phyloP scores from a whole-genome alignment of 1,140 invertebrate species.

The Venustaconcha ellipsiformis region DNA sequence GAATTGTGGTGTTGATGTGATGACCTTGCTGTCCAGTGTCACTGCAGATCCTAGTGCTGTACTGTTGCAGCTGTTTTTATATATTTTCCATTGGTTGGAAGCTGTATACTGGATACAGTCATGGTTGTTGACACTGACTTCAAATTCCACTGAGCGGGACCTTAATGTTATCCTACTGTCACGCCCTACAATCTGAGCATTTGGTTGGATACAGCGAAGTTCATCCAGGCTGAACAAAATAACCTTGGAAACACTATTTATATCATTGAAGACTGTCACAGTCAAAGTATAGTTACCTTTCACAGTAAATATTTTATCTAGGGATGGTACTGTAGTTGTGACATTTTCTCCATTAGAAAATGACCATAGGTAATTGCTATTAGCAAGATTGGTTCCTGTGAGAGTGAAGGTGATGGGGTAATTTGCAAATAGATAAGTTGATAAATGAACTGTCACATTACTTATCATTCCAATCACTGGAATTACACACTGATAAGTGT shows the following conservation, averaged over 20 bases:
- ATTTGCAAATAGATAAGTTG: conserved; percentile 29
- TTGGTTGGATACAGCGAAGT: conserved; percentile 42
- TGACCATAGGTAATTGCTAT: conserved; percentile 42
- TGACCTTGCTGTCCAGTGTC: conserved; percentile 16
- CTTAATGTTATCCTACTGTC: conserved; percentile 23
- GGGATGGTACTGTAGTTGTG: conserved; percentile 14
- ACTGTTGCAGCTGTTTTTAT: conserved; percentile 26
- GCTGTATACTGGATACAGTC: conserved; percentile 46
- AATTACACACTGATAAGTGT: conserved; percentile 17
- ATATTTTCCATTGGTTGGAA: conserved; percentile 46
- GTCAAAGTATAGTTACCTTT: conserved; percentile 31
- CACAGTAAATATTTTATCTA: conserved; percentile 30
- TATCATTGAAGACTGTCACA: conserved; percentile 38
- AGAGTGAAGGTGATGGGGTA: conserved; percentile 41
- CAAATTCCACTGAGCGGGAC: conserved; percentile 41
- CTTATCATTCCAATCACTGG: conserved; percentile 37
- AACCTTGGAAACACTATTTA: conserved; percentile 25
- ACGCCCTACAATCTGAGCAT: conserved; percentile 31
- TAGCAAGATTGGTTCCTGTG: conserved; percentile 33
- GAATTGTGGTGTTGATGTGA: conserved; percentile 24
- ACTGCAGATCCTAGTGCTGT: conserved; percentile 7
- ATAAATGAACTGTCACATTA: conserved; percentile 16
- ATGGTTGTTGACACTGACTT: conserved; percentile 38
- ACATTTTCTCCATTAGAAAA: conserved; percentile 31
- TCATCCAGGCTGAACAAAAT: conserved; percentile 41